Evolutionary conservation across 2,888 invertebrate species (phyloP), one percentile per base, ranked within the genome.

Genomic region (Protophormia terraenovae): DNA sequence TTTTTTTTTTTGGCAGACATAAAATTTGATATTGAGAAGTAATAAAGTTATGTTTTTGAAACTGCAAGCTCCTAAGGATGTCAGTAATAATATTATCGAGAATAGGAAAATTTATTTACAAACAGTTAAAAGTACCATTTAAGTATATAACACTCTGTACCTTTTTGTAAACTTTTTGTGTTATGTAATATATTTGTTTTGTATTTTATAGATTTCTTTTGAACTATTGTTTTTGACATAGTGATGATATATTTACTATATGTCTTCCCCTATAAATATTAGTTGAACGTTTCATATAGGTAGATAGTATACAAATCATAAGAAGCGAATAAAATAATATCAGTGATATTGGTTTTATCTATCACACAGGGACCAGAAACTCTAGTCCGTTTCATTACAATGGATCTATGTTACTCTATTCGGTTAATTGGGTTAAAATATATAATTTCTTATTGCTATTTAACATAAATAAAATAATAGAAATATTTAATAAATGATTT

Each of bases 41-140:
- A 80, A 80, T 80, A 84, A 84, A 80, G 76, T 76, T 66, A 41
- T 66, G 76, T 80, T 76, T 76, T 80, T 80, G 76, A 58, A 72
- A 72, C 79, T 66, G 8, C 10, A 47, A 16, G 16, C 41, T 71
- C 53, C 29, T 53, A 66, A 71, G 38, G 24, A 83, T 69, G 64
- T 50, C 71, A 47, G 75, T 66, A 62, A 75, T 75, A 69, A 38
- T 45, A 55, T 69, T 53, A 38, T 67, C 16, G 62, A 22, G 62
- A 71, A 71, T 53, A 62, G 38, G 27, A 29, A 22, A 38, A 62
- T 71, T 50, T 78, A 47, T 60, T 64, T 66, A 19, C 29, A n/a
- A 5, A 55, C 32, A 66, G 41, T 66, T 66, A 27, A 3, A 27
- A 66, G 41, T 69, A 45, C 7, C 67, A 77, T 67, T 58, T 35